These are phyloP conservation scores for Manis javanica DNA, from an alignment of 2,797 vertebrate genomes.

Conservation along the genomic window DNA sequence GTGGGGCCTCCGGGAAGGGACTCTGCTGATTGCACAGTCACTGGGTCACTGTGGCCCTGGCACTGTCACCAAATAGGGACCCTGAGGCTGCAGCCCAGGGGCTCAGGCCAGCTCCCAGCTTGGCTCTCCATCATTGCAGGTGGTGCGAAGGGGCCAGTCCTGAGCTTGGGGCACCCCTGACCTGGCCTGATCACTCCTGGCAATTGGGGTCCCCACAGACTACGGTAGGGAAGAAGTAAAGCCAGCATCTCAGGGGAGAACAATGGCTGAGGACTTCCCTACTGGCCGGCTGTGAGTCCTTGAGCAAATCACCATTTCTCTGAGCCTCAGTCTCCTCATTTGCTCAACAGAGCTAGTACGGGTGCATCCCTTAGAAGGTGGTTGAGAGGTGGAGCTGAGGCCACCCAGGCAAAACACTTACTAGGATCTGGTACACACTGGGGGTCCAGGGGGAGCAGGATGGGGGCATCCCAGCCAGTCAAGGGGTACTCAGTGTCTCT, in stretches of 20 bases:
- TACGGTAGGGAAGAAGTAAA: background rate
- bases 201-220: accelerated
- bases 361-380: background rate
- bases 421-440: background rate
- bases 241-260: background rate
- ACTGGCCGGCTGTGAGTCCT: background rate
- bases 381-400: background rate
- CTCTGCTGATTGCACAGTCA: background rate
- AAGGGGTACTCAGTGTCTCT: background rate
- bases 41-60: background rate
- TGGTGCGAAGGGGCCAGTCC: accelerated
- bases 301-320: background rate
- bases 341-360: background rate
- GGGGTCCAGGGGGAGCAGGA: background rate
- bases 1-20: background rate
- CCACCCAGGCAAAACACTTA: background rate
- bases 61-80: background rate
- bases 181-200: background rate
- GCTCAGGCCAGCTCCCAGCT: background rate
- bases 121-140: background rate
- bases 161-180: background rate
- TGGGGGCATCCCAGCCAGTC: too few species aligned
- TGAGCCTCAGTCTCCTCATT: background rate
- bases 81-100: background rate
- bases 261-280: background rate